These are phyloP conservation scores for Rhineura floridana DNA, from an alignment of 2,113 vertebrate species.

Conservation along the genomic window DNA sequence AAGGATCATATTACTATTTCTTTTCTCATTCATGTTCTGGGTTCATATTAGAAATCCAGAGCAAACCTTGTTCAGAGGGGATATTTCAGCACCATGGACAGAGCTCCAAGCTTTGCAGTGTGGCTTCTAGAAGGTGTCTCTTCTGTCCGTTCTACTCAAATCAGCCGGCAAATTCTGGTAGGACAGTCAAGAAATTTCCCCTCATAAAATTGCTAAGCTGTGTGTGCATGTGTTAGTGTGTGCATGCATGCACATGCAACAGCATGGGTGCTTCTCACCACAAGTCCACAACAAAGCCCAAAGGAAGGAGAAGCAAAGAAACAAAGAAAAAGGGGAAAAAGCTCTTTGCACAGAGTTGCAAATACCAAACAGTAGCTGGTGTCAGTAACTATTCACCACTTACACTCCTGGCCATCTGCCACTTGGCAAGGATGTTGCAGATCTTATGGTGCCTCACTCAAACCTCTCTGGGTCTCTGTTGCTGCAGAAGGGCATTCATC, in stretches of 20 bases:
- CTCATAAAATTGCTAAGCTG: not conserved
- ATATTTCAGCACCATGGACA: slow-evolving; percentile 32
- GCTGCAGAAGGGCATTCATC: too few relatives aligned
- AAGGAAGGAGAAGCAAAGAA: not conserved
- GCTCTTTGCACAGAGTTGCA: not conserved
- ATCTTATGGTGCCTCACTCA: not conserved
- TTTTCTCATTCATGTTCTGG: not conserved
- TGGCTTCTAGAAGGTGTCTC: rapidly evolving
- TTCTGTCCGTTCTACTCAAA: not conserved
- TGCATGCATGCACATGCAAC: not conserved
- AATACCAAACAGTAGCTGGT: not conserved
- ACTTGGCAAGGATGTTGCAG: not conserved
- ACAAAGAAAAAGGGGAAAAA: too few relatives aligned
- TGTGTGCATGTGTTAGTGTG: too few relatives aligned
- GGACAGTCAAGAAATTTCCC: not conserved
- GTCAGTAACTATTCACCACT: not conserved
- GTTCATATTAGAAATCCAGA: not conserved
- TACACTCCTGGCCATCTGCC: not conserved
- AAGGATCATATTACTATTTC: not conserved
- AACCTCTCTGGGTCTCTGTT: not conserved
- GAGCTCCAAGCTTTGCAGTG: not conserved
- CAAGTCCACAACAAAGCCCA: not conserved
- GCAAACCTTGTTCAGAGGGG: too few relatives aligned
- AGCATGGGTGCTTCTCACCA: not conserved
- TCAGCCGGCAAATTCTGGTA: not conserved